A percentile compares a stretch with the other conserved stretches of the same genome.
These are phyloP conservation scores for Dicyrtoma fusca DNA, from an alignment of 2,888 invertebrate species.

Conservation along the genomic window DNA sequence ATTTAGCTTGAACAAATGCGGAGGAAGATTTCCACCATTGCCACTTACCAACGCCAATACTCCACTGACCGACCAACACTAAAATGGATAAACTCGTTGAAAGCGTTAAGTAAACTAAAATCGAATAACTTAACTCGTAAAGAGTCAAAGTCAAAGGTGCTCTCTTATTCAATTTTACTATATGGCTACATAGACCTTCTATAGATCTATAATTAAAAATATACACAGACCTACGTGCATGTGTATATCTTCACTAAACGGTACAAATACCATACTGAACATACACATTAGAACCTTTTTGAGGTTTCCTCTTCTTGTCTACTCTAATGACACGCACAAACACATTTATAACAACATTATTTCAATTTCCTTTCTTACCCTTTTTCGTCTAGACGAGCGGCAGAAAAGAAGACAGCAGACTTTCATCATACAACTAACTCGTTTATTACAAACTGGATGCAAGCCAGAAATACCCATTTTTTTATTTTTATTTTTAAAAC, in stretches of 20 bases:
- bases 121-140: constrained; percentile 16
- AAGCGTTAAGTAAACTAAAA: background rate
- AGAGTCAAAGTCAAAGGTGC: background rate
- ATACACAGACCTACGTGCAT: too few species aligned
- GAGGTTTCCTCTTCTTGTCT: too few species aligned
- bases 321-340: background rate
- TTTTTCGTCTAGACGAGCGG: too few species aligned
- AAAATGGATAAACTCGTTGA: background rate
- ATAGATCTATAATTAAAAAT: too few species aligned
- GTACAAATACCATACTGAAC: too few species aligned
- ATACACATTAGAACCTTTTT: too few species aligned
- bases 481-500: too few species aligned
- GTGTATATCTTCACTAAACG: too few species aligned
- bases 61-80: background rate
- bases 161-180: too few species aligned
- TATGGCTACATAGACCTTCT: too few species aligned
- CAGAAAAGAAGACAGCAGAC: background rate
- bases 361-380: constrained; percentile 15
- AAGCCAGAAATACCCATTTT: too few species aligned
- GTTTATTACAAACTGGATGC: too few species aligned
- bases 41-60: background rate
- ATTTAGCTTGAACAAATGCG: constrained; percentile 6
- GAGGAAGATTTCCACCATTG: background rate
- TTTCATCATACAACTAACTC: background rate
- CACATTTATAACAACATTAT: constrained; percentile 7